Evolutionary conservation across 2,113 vertebrate genomes (phyloP), one percentile per base, ranked within the genome.

Genomic region (Upupa epops): DNA sequence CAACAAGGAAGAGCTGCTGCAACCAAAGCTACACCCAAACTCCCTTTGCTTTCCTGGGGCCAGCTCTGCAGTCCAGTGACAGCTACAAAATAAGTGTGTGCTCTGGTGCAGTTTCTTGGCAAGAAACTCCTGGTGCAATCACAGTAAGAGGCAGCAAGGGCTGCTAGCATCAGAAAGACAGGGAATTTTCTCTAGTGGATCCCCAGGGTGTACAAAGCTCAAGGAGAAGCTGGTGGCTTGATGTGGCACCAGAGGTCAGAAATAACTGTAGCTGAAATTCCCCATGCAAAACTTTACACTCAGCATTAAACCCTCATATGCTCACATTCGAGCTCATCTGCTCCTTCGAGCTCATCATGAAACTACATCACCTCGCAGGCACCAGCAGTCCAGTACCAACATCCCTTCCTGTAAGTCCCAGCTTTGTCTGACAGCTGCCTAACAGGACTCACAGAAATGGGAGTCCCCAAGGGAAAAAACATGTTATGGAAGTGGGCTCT

Each of bases 401-500:
- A 77, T 14, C 78, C 46, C 34, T 52, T 5, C 49, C 42, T 8
- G 1, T 25, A 18, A 77, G 46, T 11, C 20, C 36, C 71, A 25
- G 83, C 63, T 22, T 18, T 1, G 1, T 17, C 40, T 31, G 52
- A 58, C 58, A 79, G 74, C 52, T 74, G 66, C 42, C 75, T 51
- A 24, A 12, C 32, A 36, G 60, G 46, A 29, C 26, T 14, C 7
- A 8, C 1, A 1, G 6, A 34, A 58, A 29, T 1, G 10, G 12
- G 40, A 28, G 9, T 1, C 29, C 8, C 73, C 26, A 19, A 18
- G 36, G 17, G 6, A 8, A 19, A 54, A 40, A 32, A n/a, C 25
- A 18, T 6, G 11, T 1, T 34, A 2, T 1, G 0, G 1, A 46
- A 76, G 5, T 0, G 8, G 29, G 34, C 4, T 52, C 2, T 21